Percentiles rank a stretch among this genome's conserved stretches.
phyloP scores from a whole-genome alignment of 1,140 invertebrate species.

The Tetramorium parvispinum region DNA sequence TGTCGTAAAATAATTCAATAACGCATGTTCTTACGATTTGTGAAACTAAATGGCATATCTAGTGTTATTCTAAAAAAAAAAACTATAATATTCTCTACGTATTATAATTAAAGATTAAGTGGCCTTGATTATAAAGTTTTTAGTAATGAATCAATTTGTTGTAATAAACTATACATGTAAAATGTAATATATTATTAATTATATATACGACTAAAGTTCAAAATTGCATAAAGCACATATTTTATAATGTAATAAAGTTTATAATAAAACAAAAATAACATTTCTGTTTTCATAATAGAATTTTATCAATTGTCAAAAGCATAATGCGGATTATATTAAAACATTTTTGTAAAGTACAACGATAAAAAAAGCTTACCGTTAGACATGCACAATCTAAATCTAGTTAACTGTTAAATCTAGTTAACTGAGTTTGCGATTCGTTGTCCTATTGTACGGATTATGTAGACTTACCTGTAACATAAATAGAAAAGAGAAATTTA shows the following conservation, averaged over 20 bases:
- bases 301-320: background rate
- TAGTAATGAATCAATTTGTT: background rate
- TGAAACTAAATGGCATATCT: background rate
- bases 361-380: background rate
- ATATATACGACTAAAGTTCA: background rate
- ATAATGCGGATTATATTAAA: background rate
- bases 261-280: background rate
- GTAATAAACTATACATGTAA: background rate
- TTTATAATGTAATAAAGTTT: background rate
- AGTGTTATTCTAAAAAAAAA: background rate
- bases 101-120: background rate
- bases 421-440: background rate
- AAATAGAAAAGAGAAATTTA: constrained; percentile 18
- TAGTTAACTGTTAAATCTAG: background rate
- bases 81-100: background rate
- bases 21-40: constrained; percentile 42
- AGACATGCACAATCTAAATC: background rate
- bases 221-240: background rate
- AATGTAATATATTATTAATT: background rate
- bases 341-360: background rate
- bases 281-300: background rate
- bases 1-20: constrained; percentile 68
- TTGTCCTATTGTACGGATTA: background rate
- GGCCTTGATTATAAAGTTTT: background rate
- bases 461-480: constrained; percentile 4